Percentiles rank a stretch among this genome's conserved stretches.
Evolutionary conservation across 2,113 vertebrate species (phyloP).

Genomic region (Heliornis fulica): DNA sequence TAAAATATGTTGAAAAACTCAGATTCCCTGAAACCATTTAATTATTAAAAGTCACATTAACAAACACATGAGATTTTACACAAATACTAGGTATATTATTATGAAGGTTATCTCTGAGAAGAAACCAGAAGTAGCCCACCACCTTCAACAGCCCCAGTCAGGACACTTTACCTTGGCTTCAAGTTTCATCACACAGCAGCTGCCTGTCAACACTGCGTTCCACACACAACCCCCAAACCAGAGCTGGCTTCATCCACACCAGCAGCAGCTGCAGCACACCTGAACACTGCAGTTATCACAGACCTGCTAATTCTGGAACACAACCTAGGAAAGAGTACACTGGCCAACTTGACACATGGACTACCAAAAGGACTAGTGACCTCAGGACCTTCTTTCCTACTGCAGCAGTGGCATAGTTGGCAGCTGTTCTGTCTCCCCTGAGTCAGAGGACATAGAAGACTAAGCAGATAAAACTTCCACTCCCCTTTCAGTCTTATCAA

Average conservation of each 20-base stretch:
- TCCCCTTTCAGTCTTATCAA: background rate
- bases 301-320: background rate
- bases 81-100: background rate
- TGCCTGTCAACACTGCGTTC: background rate
- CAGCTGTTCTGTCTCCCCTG: background rate
- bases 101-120: background rate
- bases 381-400: background rate
- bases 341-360: background rate
- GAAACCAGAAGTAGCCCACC: background rate
- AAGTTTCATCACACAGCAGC: background rate
- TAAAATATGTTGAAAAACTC: background rate
- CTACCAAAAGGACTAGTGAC: background rate
- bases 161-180: background rate
- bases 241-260: background rate
- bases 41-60: background rate
- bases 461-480: background rate
- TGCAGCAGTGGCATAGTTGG: background rate
- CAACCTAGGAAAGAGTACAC: background rate
- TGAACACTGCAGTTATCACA: accelerated
- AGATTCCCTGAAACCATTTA: background rate
- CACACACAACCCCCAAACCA: background rate
- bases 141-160: accelerated
- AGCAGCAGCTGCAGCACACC: background rate
- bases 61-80: background rate
- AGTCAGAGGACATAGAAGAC: background rate